Evolutionary conservation across 2,797 vertebrate genomes (phyloP).

Genomic region (Coluber constrictor): DNA sequence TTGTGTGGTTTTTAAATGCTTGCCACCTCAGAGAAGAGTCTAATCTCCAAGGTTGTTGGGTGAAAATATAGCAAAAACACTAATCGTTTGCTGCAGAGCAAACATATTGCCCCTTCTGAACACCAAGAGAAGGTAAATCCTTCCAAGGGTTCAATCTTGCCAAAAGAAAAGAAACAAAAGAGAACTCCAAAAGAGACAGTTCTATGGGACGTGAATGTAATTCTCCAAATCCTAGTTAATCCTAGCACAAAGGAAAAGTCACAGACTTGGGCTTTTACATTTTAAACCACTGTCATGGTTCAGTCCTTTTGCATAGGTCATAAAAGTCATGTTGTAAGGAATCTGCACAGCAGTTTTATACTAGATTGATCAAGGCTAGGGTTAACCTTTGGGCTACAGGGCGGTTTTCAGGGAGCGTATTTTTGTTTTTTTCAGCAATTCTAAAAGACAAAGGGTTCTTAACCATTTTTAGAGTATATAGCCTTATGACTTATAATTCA

Average conservation of each 20-base stretch:
- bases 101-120: constrained; percentile 8
- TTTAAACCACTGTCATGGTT: neutral
- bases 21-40: neutral
- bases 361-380: neutral
- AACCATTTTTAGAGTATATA: neutral
- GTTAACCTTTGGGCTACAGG: neutral
- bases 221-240: neutral
- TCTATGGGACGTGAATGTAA: neutral
- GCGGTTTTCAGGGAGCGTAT: neutral
- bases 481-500: neutral
- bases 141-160: neutral
- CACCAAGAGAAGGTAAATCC: neutral
- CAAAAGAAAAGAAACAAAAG: neutral
- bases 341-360: neutral
- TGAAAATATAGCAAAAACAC: neutral
- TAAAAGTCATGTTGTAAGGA: neutral
- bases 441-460: neutral
- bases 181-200: neutral
- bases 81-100: neutral
- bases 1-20: neutral
- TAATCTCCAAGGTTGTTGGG: neutral
- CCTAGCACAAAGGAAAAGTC: neutral
- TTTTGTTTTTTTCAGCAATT: neutral
- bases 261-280: neutral
- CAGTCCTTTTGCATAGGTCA: neutral